phyloP scores from a whole-genome alignment of 2,797 vertebrate species.

The Ataeniobius toweri region DNA sequence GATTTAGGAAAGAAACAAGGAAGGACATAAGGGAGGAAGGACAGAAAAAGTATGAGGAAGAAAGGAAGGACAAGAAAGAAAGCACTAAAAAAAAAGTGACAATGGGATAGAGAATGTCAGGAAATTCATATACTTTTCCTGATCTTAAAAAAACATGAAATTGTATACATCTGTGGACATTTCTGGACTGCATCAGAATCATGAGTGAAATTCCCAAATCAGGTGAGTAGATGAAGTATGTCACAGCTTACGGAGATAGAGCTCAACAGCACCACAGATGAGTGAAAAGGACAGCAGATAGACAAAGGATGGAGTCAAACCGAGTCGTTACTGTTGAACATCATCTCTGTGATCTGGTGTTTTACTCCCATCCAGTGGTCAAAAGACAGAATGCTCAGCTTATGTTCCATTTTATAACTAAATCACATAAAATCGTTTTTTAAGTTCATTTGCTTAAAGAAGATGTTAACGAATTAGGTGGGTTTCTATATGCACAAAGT shows the following conservation, averaged over 20 bases:
- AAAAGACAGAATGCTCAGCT: not conserved
- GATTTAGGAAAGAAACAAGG: too few relatives aligned
- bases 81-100: too few relatives aligned
- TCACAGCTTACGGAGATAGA: slow-evolving; percentile 23
- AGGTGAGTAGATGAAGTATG: slow-evolving; percentile 12
- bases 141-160: too few relatives aligned
- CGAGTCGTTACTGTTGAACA: slow-evolving; percentile 16
- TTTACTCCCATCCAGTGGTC: slow-evolving; percentile 57
- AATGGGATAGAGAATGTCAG: too few relatives aligned
- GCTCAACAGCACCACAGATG: slow-evolving; percentile 20
- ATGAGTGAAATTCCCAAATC: slow-evolving; percentile 22
- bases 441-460: not conserved
- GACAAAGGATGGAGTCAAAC: slow-evolving; percentile 1
- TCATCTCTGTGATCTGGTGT: slow-evolving; percentile 1
- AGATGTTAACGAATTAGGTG: too few relatives aligned
- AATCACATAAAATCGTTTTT: not conserved
- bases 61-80: too few relatives aligned
- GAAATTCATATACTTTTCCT: too few relatives aligned
- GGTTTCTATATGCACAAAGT: too few relatives aligned
- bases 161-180: too few relatives aligned
- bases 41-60: too few relatives aligned
- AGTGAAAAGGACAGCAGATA: slow-evolving; percentile 20
- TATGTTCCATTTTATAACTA: not conserved
- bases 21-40: too few relatives aligned
- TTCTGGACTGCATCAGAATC: too few relatives aligned